These are phyloP conservation scores for human DNA, from an alignment of 2,113 vertebrate species.

Conservation along the genomic window GRCh38 chr15:51693501-51694000, in stretches of 20 bases:
- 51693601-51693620: neutral
- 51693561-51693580: neutral
- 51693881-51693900: constrained; percentile 44
- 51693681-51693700: neutral
- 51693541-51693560: neutral
- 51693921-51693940: neutral
- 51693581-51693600: neutral
- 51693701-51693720: neutral
- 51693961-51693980: neutral
- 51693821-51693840: constrained; percentile 9
- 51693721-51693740: constrained; percentile 3
- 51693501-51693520: neutral
- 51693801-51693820: neutral
- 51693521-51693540: constrained; percentile 18
- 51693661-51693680: neutral
- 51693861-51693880: constrained; percentile 35
- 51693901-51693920: neutral
- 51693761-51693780: neutral
- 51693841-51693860: constrained; percentile 55
- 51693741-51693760: constrained; percentile 10
- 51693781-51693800: neutral
- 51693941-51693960: neutral
- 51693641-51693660: neutral
- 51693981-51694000: neutral
- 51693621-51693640: neutral